A percentile compares a stretch with the other conserved stretches of the same genome.
phyloP scores from a whole-genome alignment of 2,113 vertebrate genomes.

The Seriola rivoliana region DNA sequence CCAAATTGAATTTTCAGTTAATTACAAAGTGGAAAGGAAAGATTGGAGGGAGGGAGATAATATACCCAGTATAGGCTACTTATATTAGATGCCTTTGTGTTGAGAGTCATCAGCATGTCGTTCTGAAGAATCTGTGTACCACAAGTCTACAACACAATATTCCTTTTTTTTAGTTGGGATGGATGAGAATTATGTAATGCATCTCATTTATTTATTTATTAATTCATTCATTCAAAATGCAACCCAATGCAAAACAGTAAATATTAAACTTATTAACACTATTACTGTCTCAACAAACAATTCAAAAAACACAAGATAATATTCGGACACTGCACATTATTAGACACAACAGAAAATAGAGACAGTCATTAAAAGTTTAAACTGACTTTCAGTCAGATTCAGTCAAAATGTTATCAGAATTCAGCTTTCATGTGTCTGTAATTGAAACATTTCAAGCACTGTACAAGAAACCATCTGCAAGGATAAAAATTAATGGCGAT shows the following conservation, averaged over 20 bases:
- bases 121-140: no score
- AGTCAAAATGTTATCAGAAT: no score
- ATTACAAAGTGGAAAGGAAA: background rate
- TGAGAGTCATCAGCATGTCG: background rate
- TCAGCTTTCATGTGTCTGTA: no score
- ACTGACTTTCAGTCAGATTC: no score
- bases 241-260: background rate
- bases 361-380: no score
- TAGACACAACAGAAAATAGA: no score
- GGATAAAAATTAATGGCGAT: no score
- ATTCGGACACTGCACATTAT: background rate
- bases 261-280: background rate
- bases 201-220: background rate
- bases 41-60: background rate
- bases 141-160: no score
- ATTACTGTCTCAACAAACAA: background rate
- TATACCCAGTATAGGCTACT: background rate
- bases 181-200: background rate
- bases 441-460: no score
- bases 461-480: no score
- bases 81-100: background rate
- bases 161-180: background rate
- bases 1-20: background rate
- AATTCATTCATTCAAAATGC: background rate
- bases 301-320: background rate